Base-by-base conservation (phyloP, 1,140 invertebrate genomes). In the Whitmania pigra region DNA sequence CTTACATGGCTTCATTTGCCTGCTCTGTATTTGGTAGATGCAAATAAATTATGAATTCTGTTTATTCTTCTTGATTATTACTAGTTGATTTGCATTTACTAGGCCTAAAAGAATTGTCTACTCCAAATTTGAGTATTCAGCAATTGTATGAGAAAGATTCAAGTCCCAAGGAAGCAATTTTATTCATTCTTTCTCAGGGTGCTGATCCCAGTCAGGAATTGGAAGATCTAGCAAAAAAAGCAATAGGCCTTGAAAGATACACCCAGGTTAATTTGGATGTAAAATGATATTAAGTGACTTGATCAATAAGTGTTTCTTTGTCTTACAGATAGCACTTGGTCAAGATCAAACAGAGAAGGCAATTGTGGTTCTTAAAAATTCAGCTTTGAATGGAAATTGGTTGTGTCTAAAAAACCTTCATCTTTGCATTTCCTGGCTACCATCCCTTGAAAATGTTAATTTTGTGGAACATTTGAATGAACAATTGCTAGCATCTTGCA, bases 331-430 rank as follows among this genome's bases (percentile, higher is more conserved):
- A 71, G 88, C 89, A 18, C 84, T 90, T 81, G 89, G 89, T 57
- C 88, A 90, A 81, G 89, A 88, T 49, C 88, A 89, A 79, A 84
- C 86, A 69, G 87, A 88, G 77, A 77, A 83, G 13, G 88, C 88
- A 3, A 75, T 86, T 66, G 78, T 84, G 72, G 78, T 84, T 55
- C 76, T 90, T 0, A 82, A 85, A 73, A 78, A 83, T 72, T 84
- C 85, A 76, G 78, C 84, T 22, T 79, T 81, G 71, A 82, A 85
- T 73, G 89, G 89, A 5, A 81, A 85, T 22, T 93, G 91, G 90
- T 77, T 92, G 5, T 87, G 89, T 66, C 79, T 94, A 43, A 94
- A 93, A 80, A 96, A 96, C 82, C 83, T 95, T 0, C 93, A 96
- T 80, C 82, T 96, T 18, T 89, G 92, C 18, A 87, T 88, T 0